Percentiles rank a stretch among this genome's conserved stretches.
These are phyloP conservation scores for Mirza zaza DNA, from an alignment of 2,113 vertebrate genomes.

Conservation along the genomic window DNA sequence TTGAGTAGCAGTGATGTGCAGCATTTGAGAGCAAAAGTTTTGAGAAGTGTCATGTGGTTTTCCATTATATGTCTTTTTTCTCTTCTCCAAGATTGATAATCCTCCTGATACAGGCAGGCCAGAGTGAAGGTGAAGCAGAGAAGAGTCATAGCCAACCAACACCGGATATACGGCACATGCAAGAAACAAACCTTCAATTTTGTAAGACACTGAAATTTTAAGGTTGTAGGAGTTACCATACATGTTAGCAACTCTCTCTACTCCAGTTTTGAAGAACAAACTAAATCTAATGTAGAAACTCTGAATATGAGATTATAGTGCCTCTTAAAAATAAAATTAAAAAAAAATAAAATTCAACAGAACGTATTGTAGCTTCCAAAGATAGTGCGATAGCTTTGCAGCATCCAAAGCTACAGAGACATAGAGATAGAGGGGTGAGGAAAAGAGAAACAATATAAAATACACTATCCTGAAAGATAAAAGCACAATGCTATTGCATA, in stretches of 20 bases:
- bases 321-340: neutral
- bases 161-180: accelerated
- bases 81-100: neutral
- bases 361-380: neutral
- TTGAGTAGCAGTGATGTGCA: neutral
- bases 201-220: neutral
- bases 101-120: neutral
- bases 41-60: neutral
- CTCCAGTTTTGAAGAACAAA: constrained; percentile 58
- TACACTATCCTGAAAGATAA: neutral
- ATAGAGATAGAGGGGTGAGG: neutral
- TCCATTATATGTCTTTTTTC: neutral
- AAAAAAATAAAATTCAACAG: neutral
- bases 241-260: constrained; percentile 39
- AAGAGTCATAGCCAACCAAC: neutral
- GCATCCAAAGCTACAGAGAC: neutral
- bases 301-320: neutral
- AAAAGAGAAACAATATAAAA: neutral
- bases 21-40: neutral
- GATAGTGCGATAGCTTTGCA: too few species aligned
- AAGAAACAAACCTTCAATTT: neutral
- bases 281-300: constrained; percentile 30
- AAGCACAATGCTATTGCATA: neutral
- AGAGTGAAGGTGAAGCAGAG: neutral
- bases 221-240: constrained; percentile 27